These are phyloP conservation scores for Pteromalus puparum DNA, from an alignment of 1,140 invertebrate genomes.

Conservation along the genomic window DNA sequence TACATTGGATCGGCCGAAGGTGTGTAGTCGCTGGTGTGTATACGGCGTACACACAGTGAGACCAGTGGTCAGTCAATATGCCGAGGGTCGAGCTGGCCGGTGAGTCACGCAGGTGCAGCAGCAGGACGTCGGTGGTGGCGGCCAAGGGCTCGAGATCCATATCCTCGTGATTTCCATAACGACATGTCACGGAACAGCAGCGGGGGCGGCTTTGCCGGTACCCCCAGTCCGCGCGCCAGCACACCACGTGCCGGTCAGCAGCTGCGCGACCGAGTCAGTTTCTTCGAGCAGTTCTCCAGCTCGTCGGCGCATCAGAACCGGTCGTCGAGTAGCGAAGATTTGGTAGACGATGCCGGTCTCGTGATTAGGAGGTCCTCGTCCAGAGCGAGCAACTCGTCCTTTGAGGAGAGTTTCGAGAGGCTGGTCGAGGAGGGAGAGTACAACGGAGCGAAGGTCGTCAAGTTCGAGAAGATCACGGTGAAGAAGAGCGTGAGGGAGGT, in stretches of 20 bases:
- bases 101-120: slow-evolving; percentile 32
- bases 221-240: slow-evolving; percentile 19
- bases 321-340: slow-evolving; percentile 68
- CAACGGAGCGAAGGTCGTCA: slow-evolving; percentile 79
- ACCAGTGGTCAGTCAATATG: not conserved
- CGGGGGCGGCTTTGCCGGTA: slow-evolving; percentile 30
- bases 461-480: slow-evolving; percentile 81
- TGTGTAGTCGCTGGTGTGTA: no score
- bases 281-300: slow-evolving; percentile 84
- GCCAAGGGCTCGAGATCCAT: slow-evolving; percentile 37
- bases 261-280: slow-evolving; percentile 82
- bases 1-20: no score
- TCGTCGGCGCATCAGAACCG: slow-evolving; percentile 20
- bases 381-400: slow-evolving; percentile 68
- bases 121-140: not conserved
- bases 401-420: slow-evolving; percentile 78
- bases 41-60: not conserved
- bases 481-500: slow-evolving; percentile 76
- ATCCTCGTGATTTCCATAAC: not conserved
- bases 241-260: slow-evolving; percentile 66
- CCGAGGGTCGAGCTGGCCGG: slow-evolving; percentile 20
- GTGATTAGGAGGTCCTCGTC: slow-evolving; percentile 59
- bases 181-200: slow-evolving; percentile 20
- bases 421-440: slow-evolving; percentile 80
- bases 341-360: slow-evolving; percentile 57